Evolutionary conservation across 2,888 invertebrate genomes (phyloP).

Genomic region (Leptinotarsa peninsularis): DNA sequence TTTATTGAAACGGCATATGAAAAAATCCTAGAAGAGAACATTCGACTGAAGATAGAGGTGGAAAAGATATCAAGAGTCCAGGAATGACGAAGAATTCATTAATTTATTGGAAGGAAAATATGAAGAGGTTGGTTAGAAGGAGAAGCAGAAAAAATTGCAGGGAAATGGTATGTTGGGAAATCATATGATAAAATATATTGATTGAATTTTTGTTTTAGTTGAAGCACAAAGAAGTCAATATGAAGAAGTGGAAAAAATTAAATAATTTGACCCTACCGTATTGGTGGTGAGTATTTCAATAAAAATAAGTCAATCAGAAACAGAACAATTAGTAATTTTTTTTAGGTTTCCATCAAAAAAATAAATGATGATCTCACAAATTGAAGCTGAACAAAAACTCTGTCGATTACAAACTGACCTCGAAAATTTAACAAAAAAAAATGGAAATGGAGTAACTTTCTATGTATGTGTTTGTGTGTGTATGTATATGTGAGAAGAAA

Average conservation of each 20-base stretch:
- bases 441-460: constrained; percentile 22
- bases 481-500: background rate
- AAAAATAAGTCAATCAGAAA: background rate
- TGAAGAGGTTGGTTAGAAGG: constrained; percentile 57
- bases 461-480: background rate
- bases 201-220: constrained; percentile 65
- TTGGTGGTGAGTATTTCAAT: constrained; percentile 64
- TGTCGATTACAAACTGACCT: constrained; percentile 50
- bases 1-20: constrained; percentile 63
- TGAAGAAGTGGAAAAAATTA: constrained; percentile 69
- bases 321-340: constrained; percentile 12
- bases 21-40: constrained; percentile 63
- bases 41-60: constrained; percentile 59
- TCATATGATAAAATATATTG: constrained; percentile 80
- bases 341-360: constrained; percentile 48
- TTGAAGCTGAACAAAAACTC: constrained; percentile 52
- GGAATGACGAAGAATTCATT: constrained; percentile 62
- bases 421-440: constrained; percentile 45
- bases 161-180: constrained; percentile 80
- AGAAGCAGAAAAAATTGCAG: constrained; percentile 70
- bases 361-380: constrained; percentile 50
- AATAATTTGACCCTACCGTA: constrained; percentile 68
- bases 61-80: constrained; percentile 61
- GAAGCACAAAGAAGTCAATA: constrained; percentile 74
- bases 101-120: constrained; percentile 58